Base-by-base conservation (phyloP, 2,888 invertebrate species). In the Pseudococcus longispinus region DNA sequence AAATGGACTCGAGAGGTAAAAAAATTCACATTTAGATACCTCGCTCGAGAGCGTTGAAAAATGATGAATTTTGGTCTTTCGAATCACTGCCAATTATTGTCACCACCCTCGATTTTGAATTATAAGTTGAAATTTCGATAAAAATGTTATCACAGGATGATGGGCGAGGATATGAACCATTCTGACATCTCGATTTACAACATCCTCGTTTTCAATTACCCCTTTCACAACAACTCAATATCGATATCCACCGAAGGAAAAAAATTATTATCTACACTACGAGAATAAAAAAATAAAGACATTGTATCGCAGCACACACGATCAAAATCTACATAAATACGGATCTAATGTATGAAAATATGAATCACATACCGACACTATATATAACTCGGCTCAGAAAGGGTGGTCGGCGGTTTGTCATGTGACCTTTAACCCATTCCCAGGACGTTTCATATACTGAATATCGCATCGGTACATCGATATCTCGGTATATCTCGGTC, bases 371-470 rank as follows among this genome's bases (percentile, higher is more conserved):
- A 37, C 37, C 46, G 42, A 42, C 13, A 51, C 4, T 13, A 65
- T 26, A 26, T 65, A 11, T 65, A 60, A 60, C 26, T 55, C n/a
- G 2, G 15, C 9, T 70, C 29, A 5, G 70, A 70, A 80, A 42
- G 77, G 77, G 77, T 80, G 42, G 32, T 80, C 77, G 77, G 42
- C 23, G 77, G 37, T 32, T 26, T 55, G 32, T 55, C 29, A 51
- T 32, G n/a, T 55, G 51, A 83, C 83, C 83, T 83, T 55, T 83
- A 55, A 83, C 83, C 83, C 51, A 23, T 83, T 83, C 83, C 83
- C 83, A 83, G 55, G 44, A 51, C 55, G 51, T 83, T 55, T 83
- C 11, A n/a, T 11, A 42, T 23, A 42, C 42, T 42, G 20, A 42
- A 42, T 80, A 42, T n/a, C 26, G 32, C 42, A 80, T 80, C 77